These are phyloP conservation scores for Xenotilapia caudafasciata DNA, from an alignment of 2,113 vertebrate genomes.

Conservation along the genomic window DNA sequence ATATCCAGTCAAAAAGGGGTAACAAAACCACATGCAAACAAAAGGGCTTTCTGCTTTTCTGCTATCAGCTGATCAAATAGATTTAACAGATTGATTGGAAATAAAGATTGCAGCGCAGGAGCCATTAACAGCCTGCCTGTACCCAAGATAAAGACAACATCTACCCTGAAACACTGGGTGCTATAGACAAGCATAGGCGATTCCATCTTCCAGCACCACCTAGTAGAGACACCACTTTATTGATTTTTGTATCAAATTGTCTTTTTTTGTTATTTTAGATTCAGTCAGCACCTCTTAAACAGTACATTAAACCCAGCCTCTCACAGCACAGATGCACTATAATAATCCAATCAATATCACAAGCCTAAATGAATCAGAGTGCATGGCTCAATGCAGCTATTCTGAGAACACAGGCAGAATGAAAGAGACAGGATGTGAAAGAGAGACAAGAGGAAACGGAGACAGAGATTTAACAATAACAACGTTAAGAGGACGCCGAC, in stretches of 20 bases:
- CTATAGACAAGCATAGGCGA: neutral
- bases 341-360: conserved; percentile 65
- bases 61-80: neutral
- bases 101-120: neutral
- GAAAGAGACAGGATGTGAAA: conserved; percentile 34
- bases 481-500: conserved; percentile 42
- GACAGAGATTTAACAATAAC: conserved; percentile 47
- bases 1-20: neutral
- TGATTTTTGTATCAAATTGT: conserved; percentile 28
- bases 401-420: conserved; percentile 26
- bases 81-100: neutral
- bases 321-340: conserved; percentile 37
- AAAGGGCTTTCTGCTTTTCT: neutral
- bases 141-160: neutral
- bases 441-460: conserved; percentile 2
- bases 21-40: neutral
- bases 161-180: neutral
- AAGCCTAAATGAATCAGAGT: conserved; percentile 49
- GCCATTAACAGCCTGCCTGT: neutral
- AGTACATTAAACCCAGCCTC: conserved; percentile 33
- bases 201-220: neutral
- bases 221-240: conserved; percentile 6
- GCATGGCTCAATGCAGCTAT: conserved; percentile 44
- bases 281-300: conserved; percentile 16
- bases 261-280: neutral